Base-by-base conservation (phyloP, 1,140 invertebrate species). In the Ceratitis capitata region DNA sequence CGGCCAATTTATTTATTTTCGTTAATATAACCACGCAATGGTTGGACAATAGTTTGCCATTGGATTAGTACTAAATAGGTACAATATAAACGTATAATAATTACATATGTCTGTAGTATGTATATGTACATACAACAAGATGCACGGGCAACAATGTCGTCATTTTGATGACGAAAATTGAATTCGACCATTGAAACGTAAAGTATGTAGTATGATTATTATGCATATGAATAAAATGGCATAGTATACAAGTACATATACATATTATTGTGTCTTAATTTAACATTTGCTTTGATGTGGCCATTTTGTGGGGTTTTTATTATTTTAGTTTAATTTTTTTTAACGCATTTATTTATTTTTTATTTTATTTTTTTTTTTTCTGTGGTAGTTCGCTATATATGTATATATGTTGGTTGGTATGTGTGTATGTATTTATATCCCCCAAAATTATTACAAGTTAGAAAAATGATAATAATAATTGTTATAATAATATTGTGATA, bases 261-360 rank as follows among this genome's bases (percentile, higher is more conserved):
- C 39, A 14, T 35, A 14, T 29, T 39, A 19, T 69, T 19, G 61
- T 16, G 61, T 16, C 61, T 69, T 39, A 35, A 16, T 39, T 69
- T 61, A 61, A 61, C 26, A 61, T 61, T 42, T 69, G 64, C 64
- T 78, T 78, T 45, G 45, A n/a, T 74, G 16, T 47, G 39, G 69
- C 19, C 7, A 42, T 45, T n/a, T 45, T 78, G 69, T 9, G 5
- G 69, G 35, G 9, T n/a, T 29, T 29, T 61, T 6, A 61, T 26
- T n/a, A 61, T 61, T 29, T 61, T 61, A 26, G 61, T 35, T 23
- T 42, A 23, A 45, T 23, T 69, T 69, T 16, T 39, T 69, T 39
- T 39, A 69, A 64, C 9, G 58, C 32, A 10, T 56, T 61, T 32
- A 61, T 39, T 39, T 69, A 69, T 35, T 69, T 69, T 7, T 78